Evolutionary conservation across 2,888 invertebrate species (phyloP).

Genomic region (Esperia sulphurella): DNA sequence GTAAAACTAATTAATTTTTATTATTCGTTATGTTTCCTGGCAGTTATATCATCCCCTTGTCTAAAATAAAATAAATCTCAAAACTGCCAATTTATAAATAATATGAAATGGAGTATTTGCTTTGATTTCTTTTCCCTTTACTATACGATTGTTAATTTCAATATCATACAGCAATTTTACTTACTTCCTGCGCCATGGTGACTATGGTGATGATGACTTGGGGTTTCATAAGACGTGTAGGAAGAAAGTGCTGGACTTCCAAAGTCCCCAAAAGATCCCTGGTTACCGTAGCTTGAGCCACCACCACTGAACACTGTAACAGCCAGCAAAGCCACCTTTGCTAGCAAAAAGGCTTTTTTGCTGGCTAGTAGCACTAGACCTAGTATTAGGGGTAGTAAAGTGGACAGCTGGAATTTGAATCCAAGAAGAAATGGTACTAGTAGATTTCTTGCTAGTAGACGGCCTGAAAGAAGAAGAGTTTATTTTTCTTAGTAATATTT

Average conservation of each 20-base stretch:
- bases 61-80: too few relatives aligned
- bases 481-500: too few relatives aligned
- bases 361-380: constrained; percentile 84
- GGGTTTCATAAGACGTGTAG: constrained; percentile 54
- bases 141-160: too few relatives aligned
- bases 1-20: neutral
- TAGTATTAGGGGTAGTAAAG: constrained; percentile 85
- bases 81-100: too few relatives aligned
- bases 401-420: constrained; percentile 88
- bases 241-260: constrained; percentile 41
- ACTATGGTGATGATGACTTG: constrained; percentile 48
- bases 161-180: constrained; percentile 8
- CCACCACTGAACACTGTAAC: constrained; percentile 83
- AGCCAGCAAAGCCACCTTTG: constrained; percentile 85
- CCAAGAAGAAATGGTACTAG: constrained; percentile 88
- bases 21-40: too few relatives aligned
- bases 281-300: constrained; percentile 62
- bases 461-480: constrained; percentile 84
- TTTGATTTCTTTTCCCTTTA: too few relatives aligned
- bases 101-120: too few relatives aligned
- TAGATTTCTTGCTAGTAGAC: constrained; percentile 84
- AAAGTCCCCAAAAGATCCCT: constrained; percentile 39
- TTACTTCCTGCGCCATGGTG: constrained; percentile 44
- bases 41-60: too few relatives aligned
- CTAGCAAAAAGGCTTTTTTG: constrained; percentile 87